These are phyloP conservation scores for Lipophrys pholis DNA, from an alignment of 2,113 vertebrate genomes.

Conservation along the genomic window DNA sequence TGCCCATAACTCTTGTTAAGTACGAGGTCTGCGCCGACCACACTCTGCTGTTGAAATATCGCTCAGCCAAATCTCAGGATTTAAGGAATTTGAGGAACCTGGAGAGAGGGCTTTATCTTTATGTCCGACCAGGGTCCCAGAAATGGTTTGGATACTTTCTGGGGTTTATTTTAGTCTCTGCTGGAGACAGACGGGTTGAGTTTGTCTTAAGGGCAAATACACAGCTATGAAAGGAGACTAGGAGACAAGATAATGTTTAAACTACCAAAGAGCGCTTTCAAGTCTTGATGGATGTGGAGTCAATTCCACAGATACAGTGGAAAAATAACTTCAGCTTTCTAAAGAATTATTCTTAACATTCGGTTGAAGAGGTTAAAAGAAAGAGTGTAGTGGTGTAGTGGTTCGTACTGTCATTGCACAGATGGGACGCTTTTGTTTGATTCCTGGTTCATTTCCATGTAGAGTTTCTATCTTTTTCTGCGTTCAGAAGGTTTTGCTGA, in stretches of 20 bases:
- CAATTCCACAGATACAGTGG: background rate
- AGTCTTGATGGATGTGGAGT: too few species aligned
- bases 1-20: conserved; percentile 58
- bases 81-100: conserved; percentile 28
- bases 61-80: conserved; percentile 64
- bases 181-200: conserved; percentile 36
- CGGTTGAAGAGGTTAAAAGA: too few species aligned
- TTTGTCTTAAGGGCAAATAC: conserved; percentile 39
- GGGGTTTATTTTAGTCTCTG: conserved; percentile 43
- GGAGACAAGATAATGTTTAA: conserved; percentile 21
- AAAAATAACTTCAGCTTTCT: too few species aligned
- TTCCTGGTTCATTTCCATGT: too few species aligned
- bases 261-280: background rate
- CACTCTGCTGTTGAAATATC: conserved; percentile 23
- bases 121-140: conserved; percentile 34
- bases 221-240: conserved; percentile 26
- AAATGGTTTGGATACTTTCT: conserved; percentile 27
- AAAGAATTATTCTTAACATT: too few species aligned
- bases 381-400: too few species aligned
- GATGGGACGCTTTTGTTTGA: too few species aligned
- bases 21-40: conserved; percentile 47
- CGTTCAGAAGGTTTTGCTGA: too few species aligned
- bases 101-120: conserved; percentile 35
- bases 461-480: too few species aligned
- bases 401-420: too few species aligned